phyloP scores from a whole-genome alignment of 2,888 invertebrate species.

The Drosophila paramelanica region DNA sequence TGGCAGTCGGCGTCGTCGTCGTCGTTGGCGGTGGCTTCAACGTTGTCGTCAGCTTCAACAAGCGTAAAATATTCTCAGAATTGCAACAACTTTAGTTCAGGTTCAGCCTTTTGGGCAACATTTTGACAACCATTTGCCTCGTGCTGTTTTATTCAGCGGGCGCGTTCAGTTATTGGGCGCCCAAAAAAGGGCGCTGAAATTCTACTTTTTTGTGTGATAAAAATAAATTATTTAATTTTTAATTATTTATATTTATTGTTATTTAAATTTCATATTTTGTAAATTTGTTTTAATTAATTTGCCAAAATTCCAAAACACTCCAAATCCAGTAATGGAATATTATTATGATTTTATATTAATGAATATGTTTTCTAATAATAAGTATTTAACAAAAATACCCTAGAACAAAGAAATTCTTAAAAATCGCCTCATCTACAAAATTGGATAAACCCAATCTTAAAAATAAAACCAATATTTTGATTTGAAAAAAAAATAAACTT shows the following conservation, averaged over 20 bases:
- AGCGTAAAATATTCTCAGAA: slow-evolving; percentile 78
- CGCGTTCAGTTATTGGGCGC: slow-evolving; percentile 12
- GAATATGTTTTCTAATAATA: too few species aligned
- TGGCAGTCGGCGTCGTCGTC: slow-evolving; percentile 18
- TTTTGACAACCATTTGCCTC: slow-evolving; percentile 47
- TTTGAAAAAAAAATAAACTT: too few species aligned
- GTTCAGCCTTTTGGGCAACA: slow-evolving; percentile 54
- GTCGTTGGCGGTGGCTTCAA: slow-evolving; percentile 70
- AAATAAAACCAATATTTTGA: too few species aligned
- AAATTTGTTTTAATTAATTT: too few species aligned
- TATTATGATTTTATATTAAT: too few species aligned
- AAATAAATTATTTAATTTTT: neutral
- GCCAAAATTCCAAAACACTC: too few species aligned
- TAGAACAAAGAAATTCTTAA: too few species aligned
- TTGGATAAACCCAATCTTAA: too few species aligned
- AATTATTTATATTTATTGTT: neutral
- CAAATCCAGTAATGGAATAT: too few species aligned
- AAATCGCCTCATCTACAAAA: too few species aligned
- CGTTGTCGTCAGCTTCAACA: slow-evolving; percentile 72
- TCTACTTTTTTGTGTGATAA: neutral
- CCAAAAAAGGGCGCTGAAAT: slow-evolving; percentile 22
- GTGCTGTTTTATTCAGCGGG: slow-evolving; percentile 27
- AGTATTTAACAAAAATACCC: too few species aligned
- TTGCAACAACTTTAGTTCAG: slow-evolving; percentile 72
- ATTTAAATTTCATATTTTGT: too few species aligned